Conservation (phyloP, 1,140 invertebrate genomes). For the Drosophila nigrodunni region DNA sequence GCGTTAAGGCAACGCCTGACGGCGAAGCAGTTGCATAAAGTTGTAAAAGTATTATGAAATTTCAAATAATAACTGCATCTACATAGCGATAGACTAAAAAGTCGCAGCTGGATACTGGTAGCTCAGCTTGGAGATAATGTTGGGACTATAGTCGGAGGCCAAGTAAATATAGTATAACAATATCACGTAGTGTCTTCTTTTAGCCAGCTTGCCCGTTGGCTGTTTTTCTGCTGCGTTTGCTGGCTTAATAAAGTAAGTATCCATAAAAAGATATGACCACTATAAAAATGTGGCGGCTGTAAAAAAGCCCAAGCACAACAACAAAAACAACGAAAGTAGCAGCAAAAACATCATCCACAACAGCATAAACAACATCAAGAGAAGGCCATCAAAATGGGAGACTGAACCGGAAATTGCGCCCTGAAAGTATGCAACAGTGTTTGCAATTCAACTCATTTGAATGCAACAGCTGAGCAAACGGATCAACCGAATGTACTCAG, state of each 20-base stretch:
- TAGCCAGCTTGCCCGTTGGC: conserved; percentile 38
- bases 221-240: conserved; percentile 31
- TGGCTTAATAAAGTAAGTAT: conserved; percentile 69
- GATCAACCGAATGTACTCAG: conserved; percentile 9
- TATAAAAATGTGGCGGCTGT: conserved; percentile 69
- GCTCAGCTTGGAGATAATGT: not conserved
- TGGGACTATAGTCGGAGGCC: conserved; percentile 15
- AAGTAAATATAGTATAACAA: conserved; percentile 72
- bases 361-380: not conserved
- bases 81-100: conserved; percentile 43
- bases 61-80: conserved; percentile 81
- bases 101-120: conserved; percentile 18
- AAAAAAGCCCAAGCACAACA: conserved; percentile 46
- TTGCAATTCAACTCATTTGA: conserved; percentile 36
- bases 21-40: conserved; percentile 77
- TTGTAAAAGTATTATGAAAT: conserved; percentile 83
- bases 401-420: conserved; percentile 30
- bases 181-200: conserved; percentile 50
- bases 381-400: conserved; percentile 10
- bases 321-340: conserved; percentile 3
- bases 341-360: conserved; percentile 27
- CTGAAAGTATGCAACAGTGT: conserved; percentile 51
- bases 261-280: conserved; percentile 68
- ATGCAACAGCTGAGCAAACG: conserved; percentile 47
- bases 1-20: conserved; percentile 65